Evolutionary conservation across 2,888 invertebrate species (phyloP).

Genomic region (Sceliomorpha sp.): DNA sequence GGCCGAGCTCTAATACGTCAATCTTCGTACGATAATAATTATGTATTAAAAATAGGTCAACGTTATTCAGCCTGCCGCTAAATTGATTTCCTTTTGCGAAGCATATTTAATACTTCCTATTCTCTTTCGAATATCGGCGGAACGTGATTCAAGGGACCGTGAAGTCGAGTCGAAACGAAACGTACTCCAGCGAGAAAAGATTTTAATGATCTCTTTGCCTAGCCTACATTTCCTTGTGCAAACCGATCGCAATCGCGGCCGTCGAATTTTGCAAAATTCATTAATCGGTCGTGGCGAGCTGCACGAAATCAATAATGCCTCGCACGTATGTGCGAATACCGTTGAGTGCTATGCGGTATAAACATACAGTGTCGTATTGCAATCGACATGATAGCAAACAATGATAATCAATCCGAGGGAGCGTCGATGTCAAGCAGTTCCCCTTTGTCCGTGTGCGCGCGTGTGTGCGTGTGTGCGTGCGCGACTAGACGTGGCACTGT

Average conservation of each 20-base stretch:
- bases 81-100: conserved; percentile 15
- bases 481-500: conserved; percentile 13
- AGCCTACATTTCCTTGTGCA: neutral
- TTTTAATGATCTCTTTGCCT: conserved; percentile 8
- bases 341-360: conserved; percentile 21
- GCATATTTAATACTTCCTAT: conserved; percentile 19
- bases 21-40: conserved; percentile 8
- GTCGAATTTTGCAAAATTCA: conserved; percentile 20
- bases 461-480: no score
- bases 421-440: conserved; percentile 54
- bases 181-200: neutral
- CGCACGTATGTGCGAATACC: conserved; percentile 14
- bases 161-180: conserved; percentile 6
- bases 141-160: conserved; percentile 10
- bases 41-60: conserved; percentile 18
- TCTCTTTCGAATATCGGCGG: conserved; percentile 4
- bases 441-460: no score
- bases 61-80: conserved; percentile 1
- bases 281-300: conserved; percentile 22
- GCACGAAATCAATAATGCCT: conserved; percentile 28
- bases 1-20: neutral
- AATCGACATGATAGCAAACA: conserved; percentile 53
- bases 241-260: conserved; percentile 17
- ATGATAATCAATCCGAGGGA: conserved; percentile 56
- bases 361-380: conserved; percentile 48